Percentiles rank a stretch among this genome's conserved stretches.
Conservation (phyloP, 2,113 vertebrate genomes). For the Amia ocellicauda region DNA sequence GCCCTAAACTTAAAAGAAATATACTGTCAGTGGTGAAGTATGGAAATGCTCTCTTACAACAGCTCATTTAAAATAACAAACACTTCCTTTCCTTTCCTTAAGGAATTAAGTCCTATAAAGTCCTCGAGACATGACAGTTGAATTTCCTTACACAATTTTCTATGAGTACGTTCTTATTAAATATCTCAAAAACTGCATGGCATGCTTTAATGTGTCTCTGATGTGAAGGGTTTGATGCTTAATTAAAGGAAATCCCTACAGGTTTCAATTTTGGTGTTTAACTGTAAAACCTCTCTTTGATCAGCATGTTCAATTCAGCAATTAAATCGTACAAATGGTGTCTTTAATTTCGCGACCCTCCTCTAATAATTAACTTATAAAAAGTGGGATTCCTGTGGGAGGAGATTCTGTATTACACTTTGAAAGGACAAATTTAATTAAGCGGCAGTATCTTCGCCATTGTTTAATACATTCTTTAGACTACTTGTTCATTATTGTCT, state of each 20-base stretch:
- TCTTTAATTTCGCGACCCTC: background rate
- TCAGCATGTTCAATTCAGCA: background rate
- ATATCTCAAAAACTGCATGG: background rate
- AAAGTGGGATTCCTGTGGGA: background rate
- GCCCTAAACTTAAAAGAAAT: too few species aligned
- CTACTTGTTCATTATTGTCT: too few species aligned
- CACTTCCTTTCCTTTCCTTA: too few species aligned
- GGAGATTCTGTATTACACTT: background rate
- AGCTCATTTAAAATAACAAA: too few species aligned
- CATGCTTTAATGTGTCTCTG: background rate
- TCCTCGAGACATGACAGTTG: too few species aligned
- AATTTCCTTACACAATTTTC: background rate
- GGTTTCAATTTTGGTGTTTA: constrained; percentile 7
- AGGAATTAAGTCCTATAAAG: too few species aligned
- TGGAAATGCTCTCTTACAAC: too few species aligned
- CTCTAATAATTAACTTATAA: constrained; percentile 6
- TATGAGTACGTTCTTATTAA: background rate
- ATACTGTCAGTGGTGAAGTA: too few species aligned
- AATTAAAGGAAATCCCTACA: constrained; percentile 2
- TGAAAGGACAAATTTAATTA: background rate
- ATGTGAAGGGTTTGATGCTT: background rate
- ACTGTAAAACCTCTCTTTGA: background rate
- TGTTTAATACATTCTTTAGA: too few species aligned
- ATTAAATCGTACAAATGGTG: constrained; percentile 1
- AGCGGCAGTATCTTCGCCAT: too few species aligned